phyloP scores from a whole-genome alignment of 2,888 invertebrate species.

The Acanthosepion lycidas region DNA sequence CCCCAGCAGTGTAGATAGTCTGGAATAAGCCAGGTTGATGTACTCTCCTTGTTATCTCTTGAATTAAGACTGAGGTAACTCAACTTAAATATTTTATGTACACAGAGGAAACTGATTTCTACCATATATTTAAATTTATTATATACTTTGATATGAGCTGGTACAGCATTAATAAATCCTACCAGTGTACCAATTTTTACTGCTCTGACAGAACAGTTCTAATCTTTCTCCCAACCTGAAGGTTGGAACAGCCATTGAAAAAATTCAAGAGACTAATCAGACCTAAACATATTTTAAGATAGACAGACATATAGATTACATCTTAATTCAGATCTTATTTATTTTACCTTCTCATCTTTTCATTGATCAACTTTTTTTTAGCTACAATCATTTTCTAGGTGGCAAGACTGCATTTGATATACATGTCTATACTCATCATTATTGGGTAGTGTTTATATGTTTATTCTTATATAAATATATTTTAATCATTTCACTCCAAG shows the following conservation, averaged over 20 bases:
- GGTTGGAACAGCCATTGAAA: constrained; percentile 90
- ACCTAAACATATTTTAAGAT: no score
- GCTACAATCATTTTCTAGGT: no score
- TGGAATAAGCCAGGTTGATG: constrained; percentile 96
- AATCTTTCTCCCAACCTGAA: constrained; percentile 95
- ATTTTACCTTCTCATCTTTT: no score
- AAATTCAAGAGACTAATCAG: background rate
- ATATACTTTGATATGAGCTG: constrained; percentile 90
- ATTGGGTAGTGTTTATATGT: no score
- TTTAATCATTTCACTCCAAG: no score
- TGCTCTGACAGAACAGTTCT: constrained; percentile 98
- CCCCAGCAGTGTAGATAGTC: constrained; percentile 99
- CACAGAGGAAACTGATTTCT: constrained; percentile 99
- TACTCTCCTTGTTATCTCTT: constrained; percentile 97
- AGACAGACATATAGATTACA: no score
- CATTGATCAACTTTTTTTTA: no score
- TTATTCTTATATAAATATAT: no score
- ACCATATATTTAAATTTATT: constrained; percentile 87
- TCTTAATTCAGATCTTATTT: no score
- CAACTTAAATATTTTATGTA: constrained; percentile 98
- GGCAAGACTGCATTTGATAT: no score
- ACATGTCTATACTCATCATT: no score
- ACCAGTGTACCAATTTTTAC: constrained; percentile 92
- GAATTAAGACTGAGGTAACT: constrained; percentile 97
- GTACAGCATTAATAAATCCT: constrained; percentile 98